Evolutionary conservation across 1,140 invertebrate genomes (phyloP).

Genomic region (Philotrypesis tridentata): DNA sequence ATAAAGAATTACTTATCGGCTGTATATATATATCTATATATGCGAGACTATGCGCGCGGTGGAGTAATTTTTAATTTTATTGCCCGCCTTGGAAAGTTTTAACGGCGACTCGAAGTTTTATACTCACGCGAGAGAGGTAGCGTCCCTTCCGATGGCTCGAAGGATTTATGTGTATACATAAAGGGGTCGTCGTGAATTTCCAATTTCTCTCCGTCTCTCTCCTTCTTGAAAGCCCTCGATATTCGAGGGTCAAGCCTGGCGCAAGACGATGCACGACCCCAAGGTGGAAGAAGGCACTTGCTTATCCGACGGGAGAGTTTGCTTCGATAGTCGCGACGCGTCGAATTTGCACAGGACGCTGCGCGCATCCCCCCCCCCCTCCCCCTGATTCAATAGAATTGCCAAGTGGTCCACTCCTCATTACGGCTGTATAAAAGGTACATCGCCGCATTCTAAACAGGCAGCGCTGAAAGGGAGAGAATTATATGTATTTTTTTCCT

Average conservation of each 20-base stretch:
- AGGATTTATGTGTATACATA: not conserved
- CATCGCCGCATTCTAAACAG: not conserved
- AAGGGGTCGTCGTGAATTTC: constrained; percentile 7
- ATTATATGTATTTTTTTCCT: constrained; percentile 5
- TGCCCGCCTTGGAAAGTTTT: not conserved
- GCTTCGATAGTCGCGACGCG: not conserved
- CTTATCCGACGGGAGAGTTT: not conserved
- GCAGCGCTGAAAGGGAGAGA: not conserved
- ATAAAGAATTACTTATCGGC: not conserved
- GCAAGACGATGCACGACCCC: constrained; percentile 9
- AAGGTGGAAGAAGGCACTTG: not conserved
- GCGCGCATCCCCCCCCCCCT: too few species aligned
- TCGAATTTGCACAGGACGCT: constrained; percentile 34
- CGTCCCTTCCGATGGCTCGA: not conserved
- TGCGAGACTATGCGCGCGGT: too few species aligned
- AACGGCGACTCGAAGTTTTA: constrained; percentile 4
- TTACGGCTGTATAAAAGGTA: not conserved
- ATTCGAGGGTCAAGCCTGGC: not conserved
- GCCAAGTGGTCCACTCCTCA: constrained; percentile 33
- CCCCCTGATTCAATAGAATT: constrained; percentile 23
- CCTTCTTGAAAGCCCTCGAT: not conserved
- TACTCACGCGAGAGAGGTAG: not conserved
- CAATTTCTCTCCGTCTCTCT: not conserved
- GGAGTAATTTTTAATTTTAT: too few species aligned
- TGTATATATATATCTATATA: not conserved